Base-by-base conservation (phyloP, 2,797 vertebrate species). In the Xyrichtys novacula region DNA sequence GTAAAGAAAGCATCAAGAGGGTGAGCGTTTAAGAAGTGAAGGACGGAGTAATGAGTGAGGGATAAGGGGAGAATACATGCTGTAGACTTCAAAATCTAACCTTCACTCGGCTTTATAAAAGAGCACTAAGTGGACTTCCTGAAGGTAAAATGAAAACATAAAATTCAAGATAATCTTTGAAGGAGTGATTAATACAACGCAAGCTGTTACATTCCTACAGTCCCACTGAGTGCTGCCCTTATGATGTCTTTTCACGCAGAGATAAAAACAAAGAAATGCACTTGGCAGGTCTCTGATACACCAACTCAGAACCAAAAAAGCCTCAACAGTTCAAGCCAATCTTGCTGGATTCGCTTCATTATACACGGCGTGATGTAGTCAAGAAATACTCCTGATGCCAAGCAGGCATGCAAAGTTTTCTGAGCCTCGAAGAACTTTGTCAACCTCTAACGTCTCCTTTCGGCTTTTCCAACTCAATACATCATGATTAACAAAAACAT, bases 401-500 rank as follows among this genome's bases (percentile, higher is more conserved):
- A 62, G 42, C 12, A 40, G 20, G 52, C 17, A 22, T 31, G 11
- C 16, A 58, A 15, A 59, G 22, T 53, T 52, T 42, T 65, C 43
- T 16, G 19, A 52, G 48, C 34, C 43, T 26, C 53, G 29, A 58
- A 31, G 38, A 67, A 25, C 65, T 48, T 53, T 25, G 39, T 71
- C 28, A 56, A 12, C 31, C 59, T 68, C 28, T 65, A 29, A 77
- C 68, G 84, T 68, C 44, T 47, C 29, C 48, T 54, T 44, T 75
- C 73, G 74, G 70, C 57, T 52, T 72, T 54, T 74, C 19, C 36
- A 67, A 58, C 54, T 47, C 40, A 17, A 39, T 58, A 68, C 29
- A 19, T 81, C 65, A 71, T 46, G 61, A 74, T 72, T 80, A 71
- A 65, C 50, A 54, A 65, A 84, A 76, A 79, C 25, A 48, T 56